Conservation (phyloP, 2,113 vertebrate genomes). For the Excalfactoria chinensis region DNA sequence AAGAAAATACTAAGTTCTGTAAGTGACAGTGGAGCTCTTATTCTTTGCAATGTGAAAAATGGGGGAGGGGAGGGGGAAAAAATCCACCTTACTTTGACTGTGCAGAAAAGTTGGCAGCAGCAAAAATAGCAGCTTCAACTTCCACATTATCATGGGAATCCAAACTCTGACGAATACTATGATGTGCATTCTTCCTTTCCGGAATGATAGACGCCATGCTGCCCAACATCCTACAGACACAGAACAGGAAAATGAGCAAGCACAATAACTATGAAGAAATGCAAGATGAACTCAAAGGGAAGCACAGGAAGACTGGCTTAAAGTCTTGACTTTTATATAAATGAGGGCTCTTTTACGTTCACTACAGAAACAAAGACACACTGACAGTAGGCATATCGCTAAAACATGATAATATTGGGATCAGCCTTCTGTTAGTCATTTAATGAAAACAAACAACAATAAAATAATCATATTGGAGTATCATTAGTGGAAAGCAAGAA, state of each 20-base stretch:
- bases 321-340: neutral
- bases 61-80: neutral
- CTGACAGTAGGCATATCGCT: neutral
- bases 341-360: neutral
- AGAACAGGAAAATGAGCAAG: neutral
- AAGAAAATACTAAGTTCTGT: neutral
- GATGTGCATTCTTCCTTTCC: conserved; percentile 97
- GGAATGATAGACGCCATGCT: conserved; percentile 98
- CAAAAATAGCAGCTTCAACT: conserved; percentile 98
- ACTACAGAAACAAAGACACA: neutral
- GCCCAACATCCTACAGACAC: conserved; percentile 89
- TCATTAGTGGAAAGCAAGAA: neutral
- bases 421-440: neutral
- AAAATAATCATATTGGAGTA: too few relatives aligned
- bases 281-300: neutral
- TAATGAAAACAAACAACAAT: neutral
- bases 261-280: neutral
- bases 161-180: conserved; percentile 97
- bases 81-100: conserved; percentile 90
- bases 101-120: conserved; percentile 96
- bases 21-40: neutral
- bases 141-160: conserved; percentile 98
- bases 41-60: neutral
- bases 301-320: neutral
- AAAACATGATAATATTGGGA: neutral